A percentile compares a stretch with the other conserved stretches of the same genome.
These are phyloP conservation scores for Choloepus didactylus DNA, from an alignment of 2,797 vertebrate species.

Conservation along the genomic window DNA sequence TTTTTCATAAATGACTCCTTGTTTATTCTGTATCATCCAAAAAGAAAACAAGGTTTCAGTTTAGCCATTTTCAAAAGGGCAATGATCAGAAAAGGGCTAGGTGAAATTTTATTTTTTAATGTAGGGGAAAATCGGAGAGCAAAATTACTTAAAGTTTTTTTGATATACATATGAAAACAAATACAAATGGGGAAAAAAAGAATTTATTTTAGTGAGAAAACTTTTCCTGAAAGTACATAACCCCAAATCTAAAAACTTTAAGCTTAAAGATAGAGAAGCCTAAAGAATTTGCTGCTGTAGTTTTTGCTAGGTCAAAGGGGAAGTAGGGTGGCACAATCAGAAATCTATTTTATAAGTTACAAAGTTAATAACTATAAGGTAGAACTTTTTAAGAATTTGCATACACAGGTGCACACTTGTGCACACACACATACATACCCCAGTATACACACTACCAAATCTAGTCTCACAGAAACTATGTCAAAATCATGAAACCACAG, in stretches of 20 bases:
- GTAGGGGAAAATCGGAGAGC: neutral
- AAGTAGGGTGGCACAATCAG: neutral
- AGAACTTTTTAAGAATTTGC: neutral
- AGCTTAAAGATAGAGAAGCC: neutral
- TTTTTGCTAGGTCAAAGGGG: neutral
- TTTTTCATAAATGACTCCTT: neutral
- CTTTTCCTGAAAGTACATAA: neutral
- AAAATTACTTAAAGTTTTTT: neutral
- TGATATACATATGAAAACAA: neutral
- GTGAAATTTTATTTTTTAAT: neutral
- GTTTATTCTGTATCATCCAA: neutral
- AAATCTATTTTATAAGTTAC: neutral
- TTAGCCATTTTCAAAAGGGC: neutral
- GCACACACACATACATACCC: rapidly evolving
- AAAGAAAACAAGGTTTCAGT: neutral
- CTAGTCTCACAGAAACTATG: neutral
- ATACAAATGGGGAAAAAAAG: neutral
- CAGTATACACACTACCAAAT: neutral
- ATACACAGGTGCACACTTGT: rapidly evolving
- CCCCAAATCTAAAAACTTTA: neutral
- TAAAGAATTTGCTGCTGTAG: neutral
- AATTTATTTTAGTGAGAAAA: neutral
- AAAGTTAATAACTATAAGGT: neutral
- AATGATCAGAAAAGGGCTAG: neutral
- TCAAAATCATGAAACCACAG: neutral